Conservation (phyloP, 2,888 invertebrate genomes). For the Melanargia galathea region DNA sequence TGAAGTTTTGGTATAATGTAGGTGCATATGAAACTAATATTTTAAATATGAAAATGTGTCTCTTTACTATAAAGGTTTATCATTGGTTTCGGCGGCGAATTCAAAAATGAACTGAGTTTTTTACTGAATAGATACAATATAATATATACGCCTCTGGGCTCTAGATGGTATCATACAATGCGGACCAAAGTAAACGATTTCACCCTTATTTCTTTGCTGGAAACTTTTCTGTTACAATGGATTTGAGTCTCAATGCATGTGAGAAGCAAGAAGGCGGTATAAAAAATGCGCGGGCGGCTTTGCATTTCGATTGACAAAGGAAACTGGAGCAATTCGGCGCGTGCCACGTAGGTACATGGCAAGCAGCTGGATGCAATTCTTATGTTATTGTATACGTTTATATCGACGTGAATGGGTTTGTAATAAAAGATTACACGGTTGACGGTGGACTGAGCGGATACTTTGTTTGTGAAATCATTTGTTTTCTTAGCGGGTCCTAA, state of each 20-base stretch:
- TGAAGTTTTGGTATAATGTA: no score
- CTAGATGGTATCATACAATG: neutral
- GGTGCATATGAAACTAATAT: no score
- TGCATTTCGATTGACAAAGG: conserved; percentile 25
- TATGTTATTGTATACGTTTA: conserved; percentile 14
- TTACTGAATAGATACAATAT: no score
- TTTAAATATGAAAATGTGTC: no score
- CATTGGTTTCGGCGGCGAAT: no score
- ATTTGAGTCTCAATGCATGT: neutral
- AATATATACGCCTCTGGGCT: no score
- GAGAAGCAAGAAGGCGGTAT: conserved; percentile 1
- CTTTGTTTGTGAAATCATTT: neutral
- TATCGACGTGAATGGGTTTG: conserved; percentile 9
- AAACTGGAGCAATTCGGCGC: conserved; percentile 36
- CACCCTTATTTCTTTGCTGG: neutral
- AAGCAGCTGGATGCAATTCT: conserved; percentile 36
- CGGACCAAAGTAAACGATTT: neutral
- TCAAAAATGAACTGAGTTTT: no score
- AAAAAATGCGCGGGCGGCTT: conserved; percentile 30
- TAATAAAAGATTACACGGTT: conserved; percentile 17
- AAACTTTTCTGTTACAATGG: neutral
- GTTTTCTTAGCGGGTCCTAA: neutral
- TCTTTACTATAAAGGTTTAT: no score
- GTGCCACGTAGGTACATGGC: conserved; percentile 15
- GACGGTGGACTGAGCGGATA: conserved; percentile 8